These are phyloP conservation scores for Pollenia angustigena DNA, from an alignment of 2,888 invertebrate species.

Conservation along the genomic window DNA sequence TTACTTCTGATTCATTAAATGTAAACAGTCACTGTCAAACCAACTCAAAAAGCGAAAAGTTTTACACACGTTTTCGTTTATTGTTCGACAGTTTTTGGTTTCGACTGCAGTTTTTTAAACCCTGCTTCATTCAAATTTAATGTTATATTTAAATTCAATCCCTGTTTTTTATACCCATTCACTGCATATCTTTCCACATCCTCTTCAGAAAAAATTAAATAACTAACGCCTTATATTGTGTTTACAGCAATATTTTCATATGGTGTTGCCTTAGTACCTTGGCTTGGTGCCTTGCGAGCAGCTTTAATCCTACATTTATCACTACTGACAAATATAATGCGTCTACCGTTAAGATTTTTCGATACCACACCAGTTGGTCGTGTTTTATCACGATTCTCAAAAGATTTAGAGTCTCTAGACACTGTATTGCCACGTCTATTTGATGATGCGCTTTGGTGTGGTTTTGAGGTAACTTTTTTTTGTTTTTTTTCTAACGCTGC, in stretches of 20 bases:
- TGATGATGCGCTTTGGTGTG: slow-evolving; percentile 86
- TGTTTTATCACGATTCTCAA: slow-evolving; percentile 86
- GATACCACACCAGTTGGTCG: slow-evolving; percentile 88
- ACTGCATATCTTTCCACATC: not conserved
- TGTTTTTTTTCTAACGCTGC: not conserved
- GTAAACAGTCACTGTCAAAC: too few species aligned
- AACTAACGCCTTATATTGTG: slow-evolving; percentile 48
- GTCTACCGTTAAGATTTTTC: slow-evolving; percentile 86
- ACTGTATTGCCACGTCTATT: slow-evolving; percentile 84
- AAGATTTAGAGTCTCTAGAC: slow-evolving; percentile 85
- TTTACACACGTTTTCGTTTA: too few species aligned
- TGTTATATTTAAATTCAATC: too few species aligned
- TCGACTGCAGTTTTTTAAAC: too few species aligned
- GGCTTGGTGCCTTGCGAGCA: slow-evolving; percentile 85
- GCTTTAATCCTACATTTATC: slow-evolving; percentile 82
- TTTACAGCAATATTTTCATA: slow-evolving; percentile 88
- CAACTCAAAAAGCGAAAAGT: too few species aligned
- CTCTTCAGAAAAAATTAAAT: not conserved
- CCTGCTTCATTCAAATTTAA: too few species aligned
- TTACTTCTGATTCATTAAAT: too few species aligned
- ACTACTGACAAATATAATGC: slow-evolving; percentile 85
- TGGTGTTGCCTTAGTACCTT: slow-evolving; percentile 88
- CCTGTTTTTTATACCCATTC: not conserved
- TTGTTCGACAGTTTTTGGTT: too few species aligned
- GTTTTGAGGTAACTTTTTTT: slow-evolving; percentile 85